phyloP scores from a whole-genome alignment of 1,140 invertebrate species.

The Drosophila lowei region DNA sequence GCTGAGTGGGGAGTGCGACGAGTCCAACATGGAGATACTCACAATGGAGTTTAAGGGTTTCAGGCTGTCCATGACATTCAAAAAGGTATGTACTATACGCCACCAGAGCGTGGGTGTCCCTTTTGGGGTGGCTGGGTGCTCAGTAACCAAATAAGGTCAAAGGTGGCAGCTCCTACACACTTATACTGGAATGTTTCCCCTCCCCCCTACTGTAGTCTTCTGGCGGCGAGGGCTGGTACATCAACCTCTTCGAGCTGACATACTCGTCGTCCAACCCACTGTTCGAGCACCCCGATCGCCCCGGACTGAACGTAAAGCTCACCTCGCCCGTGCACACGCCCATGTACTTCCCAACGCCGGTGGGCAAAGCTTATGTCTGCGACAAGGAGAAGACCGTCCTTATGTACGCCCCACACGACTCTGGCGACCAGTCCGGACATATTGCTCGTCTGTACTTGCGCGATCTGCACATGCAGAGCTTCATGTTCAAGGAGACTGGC shows the following conservation, averaged over 20 bases:
- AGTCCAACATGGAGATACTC: conserved; percentile 88
- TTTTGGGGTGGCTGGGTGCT: conserved; percentile 4
- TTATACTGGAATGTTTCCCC: conserved; percentile 11
- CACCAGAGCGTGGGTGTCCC: neutral
- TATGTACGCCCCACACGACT: conserved; percentile 79
- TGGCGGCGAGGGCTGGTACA: conserved; percentile 93
- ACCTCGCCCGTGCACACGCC: conserved; percentile 85
- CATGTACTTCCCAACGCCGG: conserved; percentile 91
- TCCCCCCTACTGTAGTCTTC: conserved; percentile 83
- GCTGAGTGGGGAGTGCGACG: conserved; percentile 87
- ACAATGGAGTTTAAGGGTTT: conserved; percentile 89
- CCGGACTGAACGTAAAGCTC: conserved; percentile 84
- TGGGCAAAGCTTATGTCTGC: conserved; percentile 92
- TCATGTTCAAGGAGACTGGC: conserved; percentile 86
- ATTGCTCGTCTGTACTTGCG: conserved; percentile 85
- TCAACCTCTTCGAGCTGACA: conserved; percentile 88
- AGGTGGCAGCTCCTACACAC: conserved; percentile 16
- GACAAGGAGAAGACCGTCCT: conserved; percentile 85
- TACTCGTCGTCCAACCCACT: conserved; percentile 85
- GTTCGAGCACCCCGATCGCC: conserved; percentile 84
- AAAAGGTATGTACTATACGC: conserved; percentile 83
- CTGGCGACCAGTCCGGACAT: conserved; percentile 83
- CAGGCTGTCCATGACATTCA: conserved; percentile 87
- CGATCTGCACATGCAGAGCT: conserved; percentile 85
- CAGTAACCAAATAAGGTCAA: conserved; percentile 34